A percentile compares a stretch with the other conserved stretches of the same genome.
phyloP scores from a whole-genome alignment of 30 jellyfish, hydroid and myxozoan species.

The Cassiopea andromeda region DNA sequence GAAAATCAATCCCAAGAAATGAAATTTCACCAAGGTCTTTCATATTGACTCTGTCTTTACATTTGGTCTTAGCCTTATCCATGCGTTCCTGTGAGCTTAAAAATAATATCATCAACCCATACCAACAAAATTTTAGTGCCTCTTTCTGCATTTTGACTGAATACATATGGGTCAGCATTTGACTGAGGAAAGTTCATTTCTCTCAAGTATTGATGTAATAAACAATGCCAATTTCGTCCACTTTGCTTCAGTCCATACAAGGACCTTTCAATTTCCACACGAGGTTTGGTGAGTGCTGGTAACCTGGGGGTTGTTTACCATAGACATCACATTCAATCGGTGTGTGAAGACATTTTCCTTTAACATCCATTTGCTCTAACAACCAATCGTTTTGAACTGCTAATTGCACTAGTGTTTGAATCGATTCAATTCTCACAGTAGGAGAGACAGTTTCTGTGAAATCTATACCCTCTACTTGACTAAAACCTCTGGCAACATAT shows the following conservation, averaged over 20 bases:
- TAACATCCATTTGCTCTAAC: conserved; percentile 65
- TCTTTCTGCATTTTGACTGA: neutral
- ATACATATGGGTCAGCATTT: conserved; percentile 70
- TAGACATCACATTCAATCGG: conserved; percentile 61
- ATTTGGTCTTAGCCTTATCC: conserved; percentile 2
- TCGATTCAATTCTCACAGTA: conserved; percentile 59
- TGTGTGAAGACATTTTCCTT: conserved; percentile 67
- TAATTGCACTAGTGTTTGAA: conserved; percentile 35
- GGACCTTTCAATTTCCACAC: conserved; percentile 80
- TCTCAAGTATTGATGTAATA: conserved; percentile 18
- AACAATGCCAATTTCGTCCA: conserved; percentile 70
- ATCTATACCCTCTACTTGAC: conserved; percentile 44
- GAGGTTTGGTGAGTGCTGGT: neutral
- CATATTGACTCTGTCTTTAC: conserved; percentile 26
- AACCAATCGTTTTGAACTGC: conserved; percentile 34
- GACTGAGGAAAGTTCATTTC: conserved; percentile 43
- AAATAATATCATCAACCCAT: conserved; percentile 60
- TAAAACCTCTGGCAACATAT: conserved; percentile 37
- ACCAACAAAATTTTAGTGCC: conserved; percentile 21
- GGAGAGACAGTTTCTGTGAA: conserved; percentile 55
- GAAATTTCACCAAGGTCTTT: conserved; percentile 66
- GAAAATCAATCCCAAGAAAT: conserved; percentile 70
- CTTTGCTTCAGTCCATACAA: conserved; percentile 78
- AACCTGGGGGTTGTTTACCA: conserved; percentile 65
- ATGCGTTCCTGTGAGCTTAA: conserved; percentile 6